phyloP scores from a whole-genome alignment of 30 jellyfish, hydroid and myxozoan species.

The Calvadosia cruxmelitensis region DNA sequence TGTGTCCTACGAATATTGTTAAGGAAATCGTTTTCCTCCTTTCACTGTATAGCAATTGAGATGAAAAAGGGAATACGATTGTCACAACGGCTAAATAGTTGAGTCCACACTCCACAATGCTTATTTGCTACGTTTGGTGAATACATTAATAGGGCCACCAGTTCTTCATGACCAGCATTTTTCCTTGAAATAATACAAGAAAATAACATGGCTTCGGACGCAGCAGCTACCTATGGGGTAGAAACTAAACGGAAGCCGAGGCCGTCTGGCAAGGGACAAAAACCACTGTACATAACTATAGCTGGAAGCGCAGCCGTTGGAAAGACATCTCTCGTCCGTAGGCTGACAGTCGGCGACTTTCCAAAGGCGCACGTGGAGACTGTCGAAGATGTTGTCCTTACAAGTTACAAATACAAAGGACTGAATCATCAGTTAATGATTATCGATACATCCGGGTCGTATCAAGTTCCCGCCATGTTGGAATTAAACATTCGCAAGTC shows the following conservation, averaged over 20 bases:
- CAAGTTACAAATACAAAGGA: background rate
- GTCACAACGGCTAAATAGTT: no score
- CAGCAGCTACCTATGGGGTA: no score
- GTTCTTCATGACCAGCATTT: no score
- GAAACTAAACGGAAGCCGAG: background rate
- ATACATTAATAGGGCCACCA: no score
- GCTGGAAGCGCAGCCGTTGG: slow-evolving; percentile 12
- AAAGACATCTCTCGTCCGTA: slow-evolving; percentile 17
- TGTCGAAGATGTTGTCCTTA: slow-evolving; percentile 22
- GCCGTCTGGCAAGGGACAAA: background rate
- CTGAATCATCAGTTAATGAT: background rate
- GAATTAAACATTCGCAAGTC: slow-evolving; percentile 21
- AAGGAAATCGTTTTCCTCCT: no score
- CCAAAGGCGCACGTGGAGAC: slow-evolving; percentile 19
- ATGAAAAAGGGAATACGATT: no score
- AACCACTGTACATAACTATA: background rate
- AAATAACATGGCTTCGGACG: no score
- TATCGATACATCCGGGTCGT: slow-evolving; percentile 33
- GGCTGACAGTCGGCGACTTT: slow-evolving; percentile 9
- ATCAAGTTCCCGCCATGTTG: slow-evolving; percentile 45
- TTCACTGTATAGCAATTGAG: no score
- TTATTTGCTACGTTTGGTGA: no score
- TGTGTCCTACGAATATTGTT: no score
- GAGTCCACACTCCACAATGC: no score
- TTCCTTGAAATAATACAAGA: no score